A percentile compares a stretch with the other conserved stretches of the same genome.
phyloP scores from a whole-genome alignment of 2,888 invertebrate genomes.

The Mythimna ferrago region DNA sequence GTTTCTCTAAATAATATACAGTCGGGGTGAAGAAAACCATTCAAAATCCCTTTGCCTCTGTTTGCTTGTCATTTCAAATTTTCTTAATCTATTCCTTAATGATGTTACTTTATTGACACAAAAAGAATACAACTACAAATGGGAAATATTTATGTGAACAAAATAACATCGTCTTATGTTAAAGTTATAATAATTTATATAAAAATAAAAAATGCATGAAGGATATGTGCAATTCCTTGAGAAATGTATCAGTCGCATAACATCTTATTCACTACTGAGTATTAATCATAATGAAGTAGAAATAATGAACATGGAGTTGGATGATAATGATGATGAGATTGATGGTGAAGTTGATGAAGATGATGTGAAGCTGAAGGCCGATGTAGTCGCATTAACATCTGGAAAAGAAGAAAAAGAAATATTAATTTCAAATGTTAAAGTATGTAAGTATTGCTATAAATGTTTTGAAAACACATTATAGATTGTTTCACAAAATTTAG shows the following conservation, averaged over 20 bases:
- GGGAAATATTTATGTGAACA: conserved; percentile 64
- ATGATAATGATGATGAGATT: conserved; percentile 45
- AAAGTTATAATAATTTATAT: conserved; percentile 79
- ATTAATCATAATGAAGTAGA: conserved; percentile 74
- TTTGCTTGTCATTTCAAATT: conserved; percentile 85
- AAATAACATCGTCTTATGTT: conserved; percentile 65
- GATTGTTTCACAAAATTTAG: neutral
- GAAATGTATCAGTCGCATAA: conserved; percentile 83
- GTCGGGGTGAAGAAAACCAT: conserved; percentile 81
- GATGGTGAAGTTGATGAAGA: conserved; percentile 59
- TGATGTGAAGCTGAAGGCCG: conserved; percentile 75
- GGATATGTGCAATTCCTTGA: conserved; percentile 80
- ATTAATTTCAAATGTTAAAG: conserved; percentile 13
- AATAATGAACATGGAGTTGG: conserved; percentile 53
- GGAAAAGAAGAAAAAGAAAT: conserved; percentile 74
- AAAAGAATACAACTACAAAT: conserved; percentile 49
- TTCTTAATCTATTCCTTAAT: conserved; percentile 71
- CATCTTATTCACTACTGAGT: conserved; percentile 84
- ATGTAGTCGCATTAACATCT: conserved; percentile 73
- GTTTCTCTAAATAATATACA: conserved; percentile 86
- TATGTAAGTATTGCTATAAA: no score
- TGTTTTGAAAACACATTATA: neutral
- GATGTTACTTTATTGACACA: conserved; percentile 72
- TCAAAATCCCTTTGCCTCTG: conserved; percentile 88
- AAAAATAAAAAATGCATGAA: conserved; percentile 84